Base-by-base conservation (phyloP, 2,888 invertebrate species). In the Drosophila ustulata region DNA sequence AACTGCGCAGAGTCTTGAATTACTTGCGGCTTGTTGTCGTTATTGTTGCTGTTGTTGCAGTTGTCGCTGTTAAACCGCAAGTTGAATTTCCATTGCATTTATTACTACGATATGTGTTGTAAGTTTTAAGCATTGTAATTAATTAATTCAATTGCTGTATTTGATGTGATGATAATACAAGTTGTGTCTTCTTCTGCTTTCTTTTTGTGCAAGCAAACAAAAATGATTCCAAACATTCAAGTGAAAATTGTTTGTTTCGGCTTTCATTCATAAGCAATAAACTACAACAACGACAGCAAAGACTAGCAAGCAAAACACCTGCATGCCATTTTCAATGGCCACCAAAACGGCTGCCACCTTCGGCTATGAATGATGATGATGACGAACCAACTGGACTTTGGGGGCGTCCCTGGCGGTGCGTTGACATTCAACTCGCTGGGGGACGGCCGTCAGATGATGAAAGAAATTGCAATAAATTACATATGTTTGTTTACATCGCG, bases 291-390 rank as follows among this genome's bases (percentile, higher is more conserved):
- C 43, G 39, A 34, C 7, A 41, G 18, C 26, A 45, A 45, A 41
- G 30, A 50, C 43, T 46, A 49, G 43, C 26, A 61, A 49, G 52
- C 34, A 66, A 63, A 66, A 82, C 80, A 88, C 88, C 83, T 82
- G 88, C 83, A 75, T 57, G 66, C 72, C 72, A 79, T 72, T 75
- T 82, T 82, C 88, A 88, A 85, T 85, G 83, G 71, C 84, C 73
- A 72, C 69, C 32, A 74, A 82, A 75, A 75, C 65, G 61, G 47
- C 62, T 51, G 66, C 75, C 69, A 75, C 80, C 77, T 75, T 77
- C 64, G 51, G 11, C 70, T 69, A 26, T 78, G 64, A 77, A 64
- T 56, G 73, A 58, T 46, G 47, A 47, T 47, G 57, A 67, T 63
- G 78, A 73, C 63, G 51, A 63, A 63, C 57, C 32, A 41, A 55